A percentile compares a stretch with the other conserved stretches of the same genome.
Conservation (phyloP, 2,888 invertebrate genomes). For the Linnaemya vulpina region DNA sequence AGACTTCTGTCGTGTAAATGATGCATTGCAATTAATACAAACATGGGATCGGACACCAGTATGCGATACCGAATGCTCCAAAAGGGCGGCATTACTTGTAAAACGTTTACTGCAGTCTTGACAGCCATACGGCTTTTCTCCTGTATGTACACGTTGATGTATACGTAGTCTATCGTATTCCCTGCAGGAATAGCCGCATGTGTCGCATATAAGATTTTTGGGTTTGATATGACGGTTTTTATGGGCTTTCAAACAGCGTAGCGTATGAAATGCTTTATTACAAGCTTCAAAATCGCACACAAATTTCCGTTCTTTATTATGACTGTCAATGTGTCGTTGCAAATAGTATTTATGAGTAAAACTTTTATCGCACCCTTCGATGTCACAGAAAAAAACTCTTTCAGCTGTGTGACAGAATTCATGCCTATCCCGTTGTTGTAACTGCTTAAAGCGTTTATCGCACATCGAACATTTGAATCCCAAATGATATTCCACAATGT, state of each 20-base stretch:
- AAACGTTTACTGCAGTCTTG: constrained; percentile 72
- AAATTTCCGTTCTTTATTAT: constrained; percentile 75
- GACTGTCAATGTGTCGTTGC: constrained; percentile 75
- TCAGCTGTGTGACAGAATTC: constrained; percentile 76
- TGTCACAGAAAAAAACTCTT: constrained; percentile 75
- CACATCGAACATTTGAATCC: constrained; percentile 73
- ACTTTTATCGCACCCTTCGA: constrained; percentile 77
- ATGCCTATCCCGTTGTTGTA: constrained; percentile 77
- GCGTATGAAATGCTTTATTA: constrained; percentile 76
- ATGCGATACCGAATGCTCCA: constrained; percentile 73
- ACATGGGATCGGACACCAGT: constrained; percentile 72
- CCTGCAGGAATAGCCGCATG: constrained; percentile 70
- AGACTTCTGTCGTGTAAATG: constrained; percentile 76
- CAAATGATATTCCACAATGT: constrained; percentile 63
- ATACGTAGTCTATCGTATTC: constrained; percentile 78
- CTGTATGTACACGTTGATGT: constrained; percentile 79
- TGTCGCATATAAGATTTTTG: constrained; percentile 74
- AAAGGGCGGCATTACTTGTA: constrained; percentile 70
- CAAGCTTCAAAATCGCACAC: constrained; percentile 77
- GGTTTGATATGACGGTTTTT: constrained; percentile 76
- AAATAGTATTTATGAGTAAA: constrained; percentile 77
- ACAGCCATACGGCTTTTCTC: constrained; percentile 77
- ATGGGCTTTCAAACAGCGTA: constrained; percentile 76
- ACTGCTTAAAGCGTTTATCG: constrained; percentile 77
- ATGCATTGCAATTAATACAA: constrained; percentile 75